A percentile compares a stretch with the other conserved stretches of the same genome.
Conservation (phyloP, 2,797 vertebrate genomes). For the Phaenicophaeus curvirostris region DNA sequence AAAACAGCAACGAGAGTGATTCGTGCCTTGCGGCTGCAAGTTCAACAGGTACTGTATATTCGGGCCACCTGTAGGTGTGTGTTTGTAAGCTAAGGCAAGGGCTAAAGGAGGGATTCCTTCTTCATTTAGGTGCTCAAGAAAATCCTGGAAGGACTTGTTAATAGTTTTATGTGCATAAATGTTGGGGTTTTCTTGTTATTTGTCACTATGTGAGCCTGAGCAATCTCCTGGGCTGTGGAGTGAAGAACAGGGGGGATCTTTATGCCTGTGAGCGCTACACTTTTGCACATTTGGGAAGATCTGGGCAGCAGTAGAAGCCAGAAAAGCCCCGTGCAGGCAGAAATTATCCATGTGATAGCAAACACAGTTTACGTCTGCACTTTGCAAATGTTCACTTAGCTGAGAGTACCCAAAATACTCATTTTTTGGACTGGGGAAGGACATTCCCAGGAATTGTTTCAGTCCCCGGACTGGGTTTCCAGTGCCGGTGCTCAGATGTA, state of each 20-base stretch:
- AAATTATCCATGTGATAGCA: not conserved
- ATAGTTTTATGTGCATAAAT: not conserved
- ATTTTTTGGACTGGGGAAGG: not conserved
- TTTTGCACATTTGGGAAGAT: not conserved
- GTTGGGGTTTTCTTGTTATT: accelerated
- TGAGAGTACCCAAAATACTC: not conserved
- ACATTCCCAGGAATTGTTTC: not conserved
- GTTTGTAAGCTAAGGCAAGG: not conserved
- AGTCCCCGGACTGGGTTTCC: not conserved
- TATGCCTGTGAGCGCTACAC: not conserved
- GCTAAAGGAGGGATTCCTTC: not conserved
- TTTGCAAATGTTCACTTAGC: not conserved
- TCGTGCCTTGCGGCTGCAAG: not conserved
- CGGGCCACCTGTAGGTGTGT: not conserved
- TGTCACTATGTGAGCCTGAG: not conserved
- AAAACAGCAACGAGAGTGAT: conserved; percentile 21
- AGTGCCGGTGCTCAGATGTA: not conserved
- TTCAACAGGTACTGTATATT: conserved; percentile 9
- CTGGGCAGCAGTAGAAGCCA: not conserved
- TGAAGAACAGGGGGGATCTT: not conserved
- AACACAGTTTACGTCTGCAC: not conserved
- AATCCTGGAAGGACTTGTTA: not conserved
- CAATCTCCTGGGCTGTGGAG: too few relatives aligned
- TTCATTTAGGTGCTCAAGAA: not conserved
- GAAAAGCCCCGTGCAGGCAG: not conserved